Base-by-base conservation (phyloP, 2,797 vertebrate genomes). In the Parauchenoglanis punctatus region DNA sequence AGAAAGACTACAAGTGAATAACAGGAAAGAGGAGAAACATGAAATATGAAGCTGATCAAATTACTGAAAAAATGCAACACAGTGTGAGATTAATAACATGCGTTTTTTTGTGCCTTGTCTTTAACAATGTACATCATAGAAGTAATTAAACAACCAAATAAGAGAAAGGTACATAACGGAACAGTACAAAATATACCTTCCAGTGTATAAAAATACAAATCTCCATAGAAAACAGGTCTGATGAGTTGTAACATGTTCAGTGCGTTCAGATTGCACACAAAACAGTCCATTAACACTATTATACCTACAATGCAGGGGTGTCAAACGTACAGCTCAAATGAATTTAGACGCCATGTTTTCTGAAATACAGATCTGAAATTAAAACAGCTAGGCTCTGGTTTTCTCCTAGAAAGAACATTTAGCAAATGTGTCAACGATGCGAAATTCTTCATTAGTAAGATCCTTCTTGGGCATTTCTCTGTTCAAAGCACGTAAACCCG, bases 1-100 rank as follows among this genome's bases (percentile, higher is more conserved):
- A 95, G 96, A 93, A 93, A 94, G 92, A 95, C 96, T 97, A 95
- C 93, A 85, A 95, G 95, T 95, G 95, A 95, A 75, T 77, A 86
- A 89, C 44, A 84, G 84, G 31, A 89, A 94, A 89, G 93, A 70
- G 90, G 88, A 94, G 89, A 92, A 86, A 92, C 73, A 61, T 15
- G 40, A 85, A 44, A 87, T 28, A 83, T 87, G 87, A 86, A 92
- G 85, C 88, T 58, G 86, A 72, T 77, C 61, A 52, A 67, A 73
- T 13, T 87, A 52, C 35, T 58, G n/a, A 52, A 76, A 20, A 59
- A 77, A 77, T 18, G 23, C 18, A 56, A 65, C n/a, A 75, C 44
- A 40, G 46, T 75, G 85, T 73, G 52, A 40, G 44, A 49, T 68
- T 78, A 85, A 75, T 49, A 59, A 73, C 77, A 82, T 67, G 72